Evolutionary conservation across 2,113 vertebrate genomes (phyloP), one percentile per base, ranked within the genome.

Genomic region (Octodon degus): DNA sequence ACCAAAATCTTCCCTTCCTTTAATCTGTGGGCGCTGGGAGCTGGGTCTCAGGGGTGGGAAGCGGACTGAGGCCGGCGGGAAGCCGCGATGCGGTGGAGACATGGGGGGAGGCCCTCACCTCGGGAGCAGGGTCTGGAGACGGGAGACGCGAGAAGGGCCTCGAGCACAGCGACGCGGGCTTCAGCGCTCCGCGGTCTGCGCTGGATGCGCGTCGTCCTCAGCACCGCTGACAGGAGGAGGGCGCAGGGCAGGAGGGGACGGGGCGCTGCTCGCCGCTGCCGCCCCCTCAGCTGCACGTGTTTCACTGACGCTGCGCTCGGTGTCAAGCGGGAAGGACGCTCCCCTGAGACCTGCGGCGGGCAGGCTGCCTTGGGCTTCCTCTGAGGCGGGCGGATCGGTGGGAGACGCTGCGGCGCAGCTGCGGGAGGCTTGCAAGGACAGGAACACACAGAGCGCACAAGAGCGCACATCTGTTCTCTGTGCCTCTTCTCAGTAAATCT

Each of bases 341-440:
- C 80, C n/a, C 10, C 8, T 22, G 62, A 17, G 4, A 20, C 3
- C 16, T 2, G 34, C 6, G 32, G 16, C 7, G 14, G 0, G 2
- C 2, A 22, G 6, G 37, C 53, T 37, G 5, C 20, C 37, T 62
- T 37, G 60, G 5, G 0, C 27, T 20, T 86, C n/a, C 6, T 53
- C 11, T 16, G 19, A 4, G 32, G 40, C 27, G 25, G 9, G 34
- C 70, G 32, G 1, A n/a, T 27, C 2, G 16, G 25, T 4, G 17
- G n/a, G 32, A 1, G 1, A 5, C 6, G 1, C 2, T 32, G 0
- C 1, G 17, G 50, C 0, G 0, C 24, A 85, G 20, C 1, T 3
- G 0, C 3, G 5, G 53, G 82, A 92, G 14, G 30, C 68, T 37
- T 13, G 5, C 2, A 14, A 25, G 5, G 7, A 16, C 5, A 27